Conservation (phyloP, 2,113 vertebrate species). For the Eudyptes chrysolophus region DNA sequence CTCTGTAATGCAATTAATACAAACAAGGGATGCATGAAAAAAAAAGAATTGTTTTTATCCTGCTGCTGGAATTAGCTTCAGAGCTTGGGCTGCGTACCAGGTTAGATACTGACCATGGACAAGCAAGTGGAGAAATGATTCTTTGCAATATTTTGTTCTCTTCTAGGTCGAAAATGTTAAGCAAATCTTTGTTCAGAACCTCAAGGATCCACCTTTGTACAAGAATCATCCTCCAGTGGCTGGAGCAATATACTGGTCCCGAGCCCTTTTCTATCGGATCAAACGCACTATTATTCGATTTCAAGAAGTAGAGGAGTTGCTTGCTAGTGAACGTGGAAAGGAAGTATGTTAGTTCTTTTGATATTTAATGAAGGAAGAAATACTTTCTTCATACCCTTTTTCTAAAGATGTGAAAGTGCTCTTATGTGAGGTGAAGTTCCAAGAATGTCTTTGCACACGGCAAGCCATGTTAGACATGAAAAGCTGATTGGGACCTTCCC, state of each 20-base stretch:
- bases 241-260: slow-evolving; percentile 89
- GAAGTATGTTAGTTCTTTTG: slow-evolving; percentile 62
- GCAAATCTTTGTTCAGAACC: slow-evolving; percentile 78
- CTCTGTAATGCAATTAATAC: neutral
- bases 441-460: neutral
- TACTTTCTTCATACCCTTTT: neutral
- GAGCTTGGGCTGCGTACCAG: neutral
- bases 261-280: slow-evolving; percentile 80
- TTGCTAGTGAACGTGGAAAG: slow-evolving; percentile 75
- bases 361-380: neutral
- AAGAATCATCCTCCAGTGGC: slow-evolving; percentile 86
- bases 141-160: neutral
- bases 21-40: neutral
- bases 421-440: neutral
- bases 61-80: neutral
- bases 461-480: neutral
- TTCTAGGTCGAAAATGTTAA: slow-evolving; percentile 82
- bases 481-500: neutral
- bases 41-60: neutral
- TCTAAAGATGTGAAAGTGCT: neutral
- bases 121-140: neutral
- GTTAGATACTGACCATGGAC: neutral
- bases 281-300: slow-evolving; percentile 83
- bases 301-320: slow-evolving; percentile 78
- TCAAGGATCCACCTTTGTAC: slow-evolving; percentile 78